Conservation (phyloP, 2,113 vertebrate genomes). For the Albula goreensis region DNA sequence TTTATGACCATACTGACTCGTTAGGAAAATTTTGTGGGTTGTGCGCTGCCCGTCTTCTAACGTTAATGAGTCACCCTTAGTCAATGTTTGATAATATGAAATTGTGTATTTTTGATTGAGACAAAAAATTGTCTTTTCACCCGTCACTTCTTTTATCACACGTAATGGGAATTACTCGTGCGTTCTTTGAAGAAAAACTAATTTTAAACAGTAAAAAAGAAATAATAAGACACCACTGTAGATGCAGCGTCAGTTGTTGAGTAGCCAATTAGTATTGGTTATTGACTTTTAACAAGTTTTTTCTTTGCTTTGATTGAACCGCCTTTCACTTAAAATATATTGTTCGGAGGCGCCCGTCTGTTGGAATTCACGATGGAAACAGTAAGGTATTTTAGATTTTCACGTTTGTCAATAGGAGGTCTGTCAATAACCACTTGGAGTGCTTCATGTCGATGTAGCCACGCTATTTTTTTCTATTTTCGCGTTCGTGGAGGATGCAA, state of each 20-base stretch:
- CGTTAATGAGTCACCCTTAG: not conserved
- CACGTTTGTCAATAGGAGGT: slow-evolving; percentile 79
- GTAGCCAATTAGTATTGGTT: not conserved
- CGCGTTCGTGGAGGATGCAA: slow-evolving; percentile 84
- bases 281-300: not conserved
- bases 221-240: too few species aligned
- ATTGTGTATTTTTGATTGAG: not conserved
- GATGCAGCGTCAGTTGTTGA: not conserved
- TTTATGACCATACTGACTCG: not conserved
- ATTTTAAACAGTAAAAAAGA: not conserved
- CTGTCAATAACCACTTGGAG: slow-evolving; percentile 78
- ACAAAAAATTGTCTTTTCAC: not conserved
- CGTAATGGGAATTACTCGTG: not conserved
- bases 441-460: slow-evolving; percentile 87
- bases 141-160: not conserved
- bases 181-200: not conserved
- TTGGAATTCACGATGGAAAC: slow-evolving; percentile 49
- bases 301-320: slow-evolving; percentile 45
- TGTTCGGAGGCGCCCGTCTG: slow-evolving; percentile 26
- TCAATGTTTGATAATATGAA: too few species aligned
- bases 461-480: slow-evolving; percentile 76
- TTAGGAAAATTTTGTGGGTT: slow-evolving; percentile 8
- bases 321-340: slow-evolving; percentile 57
- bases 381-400: slow-evolving; percentile 61
- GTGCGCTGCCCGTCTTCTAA: not conserved